Percentiles rank a stretch among this genome's conserved stretches.
These are phyloP conservation scores for Dascyllus trimaculatus DNA, from an alignment of 2,113 vertebrate species.

Conservation along the genomic window DNA sequence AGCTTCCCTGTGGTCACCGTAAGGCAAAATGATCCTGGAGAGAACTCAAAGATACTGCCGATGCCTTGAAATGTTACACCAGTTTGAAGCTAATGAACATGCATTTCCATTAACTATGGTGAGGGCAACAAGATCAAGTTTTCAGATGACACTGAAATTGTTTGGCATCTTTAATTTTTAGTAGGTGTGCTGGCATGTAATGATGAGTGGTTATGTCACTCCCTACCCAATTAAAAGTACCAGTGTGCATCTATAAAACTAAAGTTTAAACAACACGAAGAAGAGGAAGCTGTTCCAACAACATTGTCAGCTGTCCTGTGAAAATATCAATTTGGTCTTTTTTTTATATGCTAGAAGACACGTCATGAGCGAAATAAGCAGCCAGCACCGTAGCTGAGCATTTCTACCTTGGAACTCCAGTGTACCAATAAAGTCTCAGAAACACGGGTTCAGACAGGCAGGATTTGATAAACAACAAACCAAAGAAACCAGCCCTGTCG, in stretches of 20 bases:
- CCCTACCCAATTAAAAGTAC: neutral
- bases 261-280: neutral
- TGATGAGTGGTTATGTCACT: neutral
- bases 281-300: neutral
- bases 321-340: too few relatives aligned
- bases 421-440: too few relatives aligned
- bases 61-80: conserved; percentile 7
- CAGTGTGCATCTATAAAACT: neutral
- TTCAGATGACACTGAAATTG: neutral
- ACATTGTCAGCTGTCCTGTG: neutral
- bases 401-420: too few relatives aligned
- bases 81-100: neutral
- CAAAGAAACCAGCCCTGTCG: too few relatives aligned
- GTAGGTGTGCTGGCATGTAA: neutral
- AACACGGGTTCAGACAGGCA: too few relatives aligned
- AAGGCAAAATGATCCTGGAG: conserved; percentile 59
- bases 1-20: conserved; percentile 54
- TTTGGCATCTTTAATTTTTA: neutral
- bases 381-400: too few relatives aligned
- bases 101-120: neutral
- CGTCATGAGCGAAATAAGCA: too few relatives aligned
- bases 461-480: too few relatives aligned
- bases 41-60: conserved; percentile 23
- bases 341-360: too few relatives aligned
- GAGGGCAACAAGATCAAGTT: neutral